A percentile compares a stretch with the other conserved stretches of the same genome.
phyloP scores from a whole-genome alignment of 2,113 vertebrate species.

The Chlamydotis undulata region DNA sequence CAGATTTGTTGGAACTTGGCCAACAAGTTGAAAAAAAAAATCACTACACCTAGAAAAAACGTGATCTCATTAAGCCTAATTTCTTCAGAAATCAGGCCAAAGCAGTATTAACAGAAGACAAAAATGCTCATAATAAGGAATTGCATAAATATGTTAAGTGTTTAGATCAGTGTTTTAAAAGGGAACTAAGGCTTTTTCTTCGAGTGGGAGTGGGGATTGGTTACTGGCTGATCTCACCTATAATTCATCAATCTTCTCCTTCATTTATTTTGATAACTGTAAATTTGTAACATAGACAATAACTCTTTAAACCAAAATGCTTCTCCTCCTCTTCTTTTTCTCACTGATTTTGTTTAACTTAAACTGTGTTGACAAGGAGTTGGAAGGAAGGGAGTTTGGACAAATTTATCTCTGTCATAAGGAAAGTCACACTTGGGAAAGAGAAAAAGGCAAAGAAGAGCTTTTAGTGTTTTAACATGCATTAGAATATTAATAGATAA shows the following conservation, averaged over 20 bases:
- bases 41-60: background rate
- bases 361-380: constrained; percentile 23
- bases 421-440: background rate
- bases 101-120: background rate
- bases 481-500: constrained; percentile 18
- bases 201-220: background rate
- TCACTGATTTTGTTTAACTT: constrained; percentile 29
- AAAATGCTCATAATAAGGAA: background rate
- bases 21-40: background rate
- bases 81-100: background rate
- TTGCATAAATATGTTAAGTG: background rate
- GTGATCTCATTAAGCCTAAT: background rate
- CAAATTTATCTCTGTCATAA: constrained; percentile 18
- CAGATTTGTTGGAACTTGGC: background rate
- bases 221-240: background rate
- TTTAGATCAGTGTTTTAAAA: background rate
- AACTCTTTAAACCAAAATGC: background rate
- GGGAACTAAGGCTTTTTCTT: background rate
- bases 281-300: background rate
- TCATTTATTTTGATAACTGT: constrained; percentile 48
- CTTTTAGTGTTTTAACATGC: constrained; percentile 12
- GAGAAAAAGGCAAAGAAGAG: background rate
- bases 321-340: constrained; percentile 40
- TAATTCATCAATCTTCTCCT: background rate
- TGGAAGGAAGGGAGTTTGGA: background rate